A percentile compares a stretch with the other conserved stretches of the same genome.
These are phyloP conservation scores for Halcyon chelicuti DNA, from an alignment of 2,797 vertebrate genomes.

Conservation along the genomic window DNA sequence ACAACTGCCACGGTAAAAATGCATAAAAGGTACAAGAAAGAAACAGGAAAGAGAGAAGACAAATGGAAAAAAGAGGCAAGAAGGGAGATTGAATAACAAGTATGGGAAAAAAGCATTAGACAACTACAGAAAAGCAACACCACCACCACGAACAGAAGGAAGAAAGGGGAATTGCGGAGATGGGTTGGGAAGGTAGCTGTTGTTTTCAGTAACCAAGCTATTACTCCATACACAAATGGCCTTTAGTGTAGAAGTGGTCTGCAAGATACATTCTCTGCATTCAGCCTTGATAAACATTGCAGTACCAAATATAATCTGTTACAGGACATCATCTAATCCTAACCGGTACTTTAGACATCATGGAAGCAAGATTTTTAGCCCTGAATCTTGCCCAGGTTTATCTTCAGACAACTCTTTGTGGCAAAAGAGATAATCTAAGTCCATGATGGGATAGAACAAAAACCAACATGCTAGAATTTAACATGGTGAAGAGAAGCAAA, in stretches of 20 bases:
- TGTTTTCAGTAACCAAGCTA: not conserved
- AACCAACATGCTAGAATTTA: not conserved
- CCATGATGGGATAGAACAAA: not conserved
- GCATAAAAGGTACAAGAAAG: not conserved
- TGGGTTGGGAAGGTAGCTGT: not conserved
- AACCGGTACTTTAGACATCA: not conserved
- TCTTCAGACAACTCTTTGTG: not conserved
- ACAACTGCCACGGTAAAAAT: not conserved
- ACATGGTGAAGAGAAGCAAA: not conserved
- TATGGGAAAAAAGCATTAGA: not conserved
- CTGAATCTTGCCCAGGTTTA: not conserved
- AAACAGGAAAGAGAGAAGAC: not conserved
- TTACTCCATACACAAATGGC: not conserved
- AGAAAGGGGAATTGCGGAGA: not conserved
- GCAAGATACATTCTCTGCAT: not conserved
- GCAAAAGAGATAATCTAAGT: not conserved
- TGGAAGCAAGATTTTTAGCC: not conserved
- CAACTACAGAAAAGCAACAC: not conserved
- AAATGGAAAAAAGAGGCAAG: not conserved
- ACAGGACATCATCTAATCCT: not conserved
- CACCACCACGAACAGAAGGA: no score
- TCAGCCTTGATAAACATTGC: not conserved
- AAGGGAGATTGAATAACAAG: no score
- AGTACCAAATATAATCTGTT: not conserved
- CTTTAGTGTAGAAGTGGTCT: not conserved